Evolutionary conservation across 1,140 invertebrate genomes (phyloP), one percentile per base, ranked within the genome.

Genomic region (Charaxes varanes): DNA sequence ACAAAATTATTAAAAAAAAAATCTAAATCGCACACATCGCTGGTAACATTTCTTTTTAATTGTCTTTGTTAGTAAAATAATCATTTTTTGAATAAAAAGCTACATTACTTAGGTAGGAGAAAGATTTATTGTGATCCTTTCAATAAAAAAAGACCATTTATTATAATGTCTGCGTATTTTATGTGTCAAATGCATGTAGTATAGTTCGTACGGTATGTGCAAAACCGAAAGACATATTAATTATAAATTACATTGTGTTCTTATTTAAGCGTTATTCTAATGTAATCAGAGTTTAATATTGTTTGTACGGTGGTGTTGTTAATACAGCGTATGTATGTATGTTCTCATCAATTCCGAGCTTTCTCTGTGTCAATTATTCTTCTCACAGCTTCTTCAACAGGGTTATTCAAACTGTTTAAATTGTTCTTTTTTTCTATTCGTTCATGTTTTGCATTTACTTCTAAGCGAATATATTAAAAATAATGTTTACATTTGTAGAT

Each of bases 291-390:
- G 11, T 27, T 34, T 28, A 35, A 27, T 35, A 35, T 40, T 21
- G 18, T 30, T 19, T 40, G 11, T 19, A 21, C 10, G 12, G 11
- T 34, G 2, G n/a, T 19, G 13, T 27, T 34, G 6, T 23, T 22
- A 34, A 13, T 13, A 22, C 21, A 21, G 17, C 27, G 21, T 18
- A 28, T 21, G 35, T 14, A 19, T 28, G 24, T 38, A 37, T 14
- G 7, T 22, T 41, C 28, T 26, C 21, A 41, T 32, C 23, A 12
- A 41, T 42, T 27, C 22, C 14, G 31, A 42, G 30, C 40, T 42
- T 32, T 42, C 40, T 42, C 23, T 27, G 17, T 26, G 40, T 42
- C 40, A 34, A 42, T 42, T 34, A 34, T 16, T 17, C 30, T 42
- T 23, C 31, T 19, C 22, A 24, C 40, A 27, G 40, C 31, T 42